Conservation (phyloP, 2,888 invertebrate species). For the Biston stratarius region DNA sequence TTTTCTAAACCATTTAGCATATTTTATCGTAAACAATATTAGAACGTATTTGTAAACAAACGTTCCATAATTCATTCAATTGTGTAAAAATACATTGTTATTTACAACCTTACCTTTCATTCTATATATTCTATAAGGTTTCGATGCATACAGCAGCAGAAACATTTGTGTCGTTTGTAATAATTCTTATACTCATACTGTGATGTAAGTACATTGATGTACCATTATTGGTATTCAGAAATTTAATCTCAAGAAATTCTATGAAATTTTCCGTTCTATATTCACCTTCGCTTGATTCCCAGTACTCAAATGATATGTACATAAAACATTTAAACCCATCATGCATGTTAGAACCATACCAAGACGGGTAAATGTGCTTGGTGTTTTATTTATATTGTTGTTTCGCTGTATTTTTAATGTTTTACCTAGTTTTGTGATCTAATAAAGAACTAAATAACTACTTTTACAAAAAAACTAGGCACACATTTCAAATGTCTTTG, state of each 20-base stretch:
- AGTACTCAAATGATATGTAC: too few species aligned
- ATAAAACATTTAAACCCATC: too few species aligned
- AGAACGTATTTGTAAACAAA: background rate
- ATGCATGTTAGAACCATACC: too few species aligned
- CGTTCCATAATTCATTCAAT: background rate
- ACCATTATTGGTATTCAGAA: background rate
- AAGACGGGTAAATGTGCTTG: too few species aligned
- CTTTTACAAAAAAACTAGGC: too few species aligned
- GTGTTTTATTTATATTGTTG: too few species aligned
- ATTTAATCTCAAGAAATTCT: background rate
- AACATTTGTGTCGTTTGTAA: background rate
- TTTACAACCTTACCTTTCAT: background rate
- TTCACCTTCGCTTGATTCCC: too few species aligned
- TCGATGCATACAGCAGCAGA: background rate
- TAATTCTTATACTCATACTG: background rate
- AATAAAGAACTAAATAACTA: too few species aligned
- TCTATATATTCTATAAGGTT: background rate
- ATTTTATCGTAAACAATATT: background rate
- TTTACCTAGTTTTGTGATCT: too few species aligned
- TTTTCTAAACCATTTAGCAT: background rate
- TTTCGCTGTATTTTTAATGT: too few species aligned
- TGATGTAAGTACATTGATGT: background rate
- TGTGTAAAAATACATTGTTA: slow-evolving; percentile 15
- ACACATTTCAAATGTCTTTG: too few species aligned
- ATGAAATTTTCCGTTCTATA: too few species aligned